These are phyloP conservation scores for Actinemys pallida DNA, from an alignment of 2,113 vertebrate species.

Conservation along the genomic window DNA sequence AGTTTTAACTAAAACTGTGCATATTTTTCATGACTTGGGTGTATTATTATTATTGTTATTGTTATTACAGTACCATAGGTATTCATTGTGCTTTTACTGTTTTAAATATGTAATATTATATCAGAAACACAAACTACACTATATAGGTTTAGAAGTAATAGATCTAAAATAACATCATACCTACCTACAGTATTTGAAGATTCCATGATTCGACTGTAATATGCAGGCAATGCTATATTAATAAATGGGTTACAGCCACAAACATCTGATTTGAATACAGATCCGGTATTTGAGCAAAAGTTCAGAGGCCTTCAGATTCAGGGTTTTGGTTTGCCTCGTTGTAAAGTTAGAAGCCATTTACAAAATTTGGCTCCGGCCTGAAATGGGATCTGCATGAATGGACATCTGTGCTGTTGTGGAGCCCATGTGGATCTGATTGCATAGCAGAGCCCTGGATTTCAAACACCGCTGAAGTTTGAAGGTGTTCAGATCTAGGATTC, in stretches of 20 bases:
- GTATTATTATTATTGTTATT: background rate
- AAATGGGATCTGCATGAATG: background rate
- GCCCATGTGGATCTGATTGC: background rate
- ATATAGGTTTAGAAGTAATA: background rate
- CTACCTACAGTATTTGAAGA: background rate
- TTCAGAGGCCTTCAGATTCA: constrained; percentile 2
- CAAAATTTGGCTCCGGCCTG: constrained; percentile 28
- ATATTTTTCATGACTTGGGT: background rate
- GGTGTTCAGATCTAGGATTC: background rate
- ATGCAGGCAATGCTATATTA: background rate
- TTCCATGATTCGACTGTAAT: constrained; percentile 7
- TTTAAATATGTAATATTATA: background rate
- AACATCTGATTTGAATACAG: constrained; percentile 6
- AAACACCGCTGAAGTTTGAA: background rate
- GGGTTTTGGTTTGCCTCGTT: background rate
- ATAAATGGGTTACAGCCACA: constrained; percentile 13
- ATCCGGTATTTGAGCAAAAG: constrained; percentile 13
- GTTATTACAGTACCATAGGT: constrained; percentile 2
- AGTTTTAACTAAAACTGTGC: background rate
- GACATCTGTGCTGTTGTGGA: background rate
- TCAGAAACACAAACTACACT: constrained; percentile 11
- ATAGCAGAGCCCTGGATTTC: background rate
- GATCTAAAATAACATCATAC: background rate
- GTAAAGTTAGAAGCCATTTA: background rate
- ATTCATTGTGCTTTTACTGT: background rate